These are phyloP conservation scores for Strix aluco DNA, from an alignment of 2,113 vertebrate species.

Conservation along the genomic window DNA sequence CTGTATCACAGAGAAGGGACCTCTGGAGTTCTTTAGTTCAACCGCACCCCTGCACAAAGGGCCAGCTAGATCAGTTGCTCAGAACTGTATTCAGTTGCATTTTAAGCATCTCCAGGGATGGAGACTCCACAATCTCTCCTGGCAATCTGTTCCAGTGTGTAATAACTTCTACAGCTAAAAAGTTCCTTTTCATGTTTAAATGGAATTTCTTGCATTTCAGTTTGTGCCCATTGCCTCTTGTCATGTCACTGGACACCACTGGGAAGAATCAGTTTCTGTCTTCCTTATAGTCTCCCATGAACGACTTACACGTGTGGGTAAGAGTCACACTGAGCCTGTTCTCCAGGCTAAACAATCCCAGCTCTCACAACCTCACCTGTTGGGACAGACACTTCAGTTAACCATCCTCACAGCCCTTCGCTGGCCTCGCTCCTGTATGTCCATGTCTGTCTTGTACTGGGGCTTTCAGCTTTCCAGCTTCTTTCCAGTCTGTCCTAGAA, in stretches of 20 bases:
- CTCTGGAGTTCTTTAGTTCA: not conserved
- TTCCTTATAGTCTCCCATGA: not conserved
- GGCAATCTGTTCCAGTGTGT: not conserved
- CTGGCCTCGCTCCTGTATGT: not conserved
- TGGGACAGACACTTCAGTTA: not conserved
- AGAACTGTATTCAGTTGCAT: not conserved
- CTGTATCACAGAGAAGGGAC: not conserved
- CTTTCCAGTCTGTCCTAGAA: not conserved
- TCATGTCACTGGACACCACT: not conserved
- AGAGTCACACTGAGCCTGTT: not conserved
- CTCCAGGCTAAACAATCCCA: not conserved
- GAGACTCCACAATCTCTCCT: not conserved
- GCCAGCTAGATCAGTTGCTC: not conserved
- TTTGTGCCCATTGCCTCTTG: not conserved
- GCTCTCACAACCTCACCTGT: not conserved
- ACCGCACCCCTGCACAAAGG: not conserved
- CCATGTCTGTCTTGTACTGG: not conserved
- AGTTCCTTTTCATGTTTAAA: not conserved
- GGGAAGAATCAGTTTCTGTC: not conserved
- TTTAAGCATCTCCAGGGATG: not conserved
- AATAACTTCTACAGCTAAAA: not conserved
- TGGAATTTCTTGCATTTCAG: not conserved
- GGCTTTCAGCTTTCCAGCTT: not conserved
- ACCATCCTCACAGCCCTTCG: not conserved
- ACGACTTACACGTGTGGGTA: accelerated